A percentile compares a stretch with the other conserved stretches of the same genome.
Evolutionary conservation across 1,140 invertebrate genomes (phyloP).

Genomic region (Antheraea mylitta): DNA sequence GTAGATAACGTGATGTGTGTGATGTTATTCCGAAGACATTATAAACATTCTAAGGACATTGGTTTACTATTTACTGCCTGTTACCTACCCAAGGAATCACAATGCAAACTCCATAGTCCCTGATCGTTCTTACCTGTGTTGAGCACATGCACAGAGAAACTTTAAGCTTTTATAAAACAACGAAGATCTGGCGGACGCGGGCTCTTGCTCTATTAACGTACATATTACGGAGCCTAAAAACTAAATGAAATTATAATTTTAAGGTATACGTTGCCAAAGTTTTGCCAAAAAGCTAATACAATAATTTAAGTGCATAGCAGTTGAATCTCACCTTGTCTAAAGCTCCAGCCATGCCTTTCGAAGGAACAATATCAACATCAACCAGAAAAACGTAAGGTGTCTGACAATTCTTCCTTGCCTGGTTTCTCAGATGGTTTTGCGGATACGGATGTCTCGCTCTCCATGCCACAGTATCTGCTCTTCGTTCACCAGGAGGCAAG

Average conservation of each 20-base stretch:
- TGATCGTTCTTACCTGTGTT: too few species aligned
- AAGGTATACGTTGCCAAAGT: neutral
- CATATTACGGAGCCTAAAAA: neutral
- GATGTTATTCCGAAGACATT: too few species aligned
- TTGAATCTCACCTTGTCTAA: constrained; percentile 78
- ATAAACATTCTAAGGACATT: too few species aligned
- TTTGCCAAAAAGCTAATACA: neutral
- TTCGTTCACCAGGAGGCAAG: constrained; percentile 62
- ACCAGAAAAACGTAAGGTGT: constrained; percentile 89
- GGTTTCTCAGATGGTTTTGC: constrained; percentile 91
- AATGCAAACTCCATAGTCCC: too few species aligned
- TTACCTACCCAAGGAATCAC: too few species aligned
- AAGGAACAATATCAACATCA: constrained; percentile 92
- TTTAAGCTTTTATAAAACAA: too few species aligned
- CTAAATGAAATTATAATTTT: too few species aligned
- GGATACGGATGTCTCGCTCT: constrained; percentile 87
- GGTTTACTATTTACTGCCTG: too few species aligned
- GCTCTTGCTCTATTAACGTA: too few species aligned
- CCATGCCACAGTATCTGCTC: constrained; percentile 82
- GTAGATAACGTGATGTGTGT: too few species aligned
- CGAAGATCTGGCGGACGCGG: too few species aligned
- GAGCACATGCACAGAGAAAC: too few species aligned
- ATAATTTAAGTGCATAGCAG: neutral
- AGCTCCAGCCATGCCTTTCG: constrained; percentile 81
- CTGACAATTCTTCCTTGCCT: constrained; percentile 91